Base-by-base conservation (phyloP, 2,113 vertebrate genomes). In the Bufo gargarizans region DNA sequence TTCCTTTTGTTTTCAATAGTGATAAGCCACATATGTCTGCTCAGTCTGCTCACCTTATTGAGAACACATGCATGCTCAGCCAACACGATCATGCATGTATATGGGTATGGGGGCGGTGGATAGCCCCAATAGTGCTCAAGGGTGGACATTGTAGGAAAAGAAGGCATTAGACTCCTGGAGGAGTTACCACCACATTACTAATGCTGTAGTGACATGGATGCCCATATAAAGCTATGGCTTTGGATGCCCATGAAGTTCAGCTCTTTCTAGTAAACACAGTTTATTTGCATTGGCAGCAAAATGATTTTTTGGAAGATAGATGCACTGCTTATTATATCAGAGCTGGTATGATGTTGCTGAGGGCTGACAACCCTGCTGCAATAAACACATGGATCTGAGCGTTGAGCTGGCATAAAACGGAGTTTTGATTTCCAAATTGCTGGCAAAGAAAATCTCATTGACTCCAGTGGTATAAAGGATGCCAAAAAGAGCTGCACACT, bases 401-500 rank as follows among this genome's bases (percentile, higher is more conserved):
- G 14, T 49, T 72, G 33, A 85, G 8, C 71, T 85, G 84, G 84
- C 84, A 77, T 4, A 19, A 49, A 16, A 85, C 22, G 11, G 33
- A 45, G 55, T 85, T 77, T 77, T 45, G 13, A 33, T 72, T 67
- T 67, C 61, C 49, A 47, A 53, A 83, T 10, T n/a, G 3, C 22
- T 85, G 84, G 84, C 71, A 77, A 19, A 11, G 20, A 77, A 76
- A 61, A 53, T 4, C 49, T 47, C 33, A 76, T 74, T 85, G 84
- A 43, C 71, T 74, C 17, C 84, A 85, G 19, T 74, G 59, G n/a
- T 61, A 33, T 43, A 47, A 17, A 74, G 33, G 50, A 43, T 76
- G 83, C 83, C 69, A 85, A 20, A 49, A 43, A 58, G 49, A 85
- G 69, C 83, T 61, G 55, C 43, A 58, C 22, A 71, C 16, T 19